These are phyloP conservation scores for Leptobrachium leishanense DNA, from an alignment of 2,113 vertebrate species.

Conservation along the genomic window DNA sequence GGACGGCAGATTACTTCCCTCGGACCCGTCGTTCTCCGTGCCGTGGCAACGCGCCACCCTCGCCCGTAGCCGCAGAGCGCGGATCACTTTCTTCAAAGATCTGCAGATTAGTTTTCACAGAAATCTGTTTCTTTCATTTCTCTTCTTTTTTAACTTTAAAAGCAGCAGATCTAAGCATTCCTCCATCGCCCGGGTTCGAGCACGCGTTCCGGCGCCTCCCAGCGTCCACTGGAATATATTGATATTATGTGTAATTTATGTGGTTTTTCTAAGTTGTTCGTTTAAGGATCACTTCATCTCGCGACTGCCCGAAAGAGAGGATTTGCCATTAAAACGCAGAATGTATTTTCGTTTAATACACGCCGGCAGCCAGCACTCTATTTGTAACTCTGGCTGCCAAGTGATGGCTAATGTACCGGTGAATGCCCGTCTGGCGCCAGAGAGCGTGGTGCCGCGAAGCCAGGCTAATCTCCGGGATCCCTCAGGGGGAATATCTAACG, in stretches of 20 bases:
- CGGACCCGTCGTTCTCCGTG: background rate
- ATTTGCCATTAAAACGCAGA: background rate
- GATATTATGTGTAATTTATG: background rate
- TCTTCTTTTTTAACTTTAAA: conserved; percentile 29
- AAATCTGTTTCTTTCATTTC: too few species aligned
- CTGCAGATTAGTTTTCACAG: background rate
- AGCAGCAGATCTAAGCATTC: background rate
- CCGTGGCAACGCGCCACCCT: too few species aligned
- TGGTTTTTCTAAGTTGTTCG: background rate
- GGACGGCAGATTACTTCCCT: background rate
- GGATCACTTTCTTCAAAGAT: background rate
- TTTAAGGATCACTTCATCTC: too few species aligned
- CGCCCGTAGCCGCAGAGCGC: too few species aligned
- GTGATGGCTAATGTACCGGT: too few species aligned
- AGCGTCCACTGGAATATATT: background rate
- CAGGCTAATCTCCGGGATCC: too few species aligned
- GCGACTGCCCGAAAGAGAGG: background rate
- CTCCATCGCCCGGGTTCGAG: background rate
- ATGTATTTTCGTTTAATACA: background rate
- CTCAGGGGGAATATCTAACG: too few species aligned
- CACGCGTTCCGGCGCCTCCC: background rate
- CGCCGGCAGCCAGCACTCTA: background rate
- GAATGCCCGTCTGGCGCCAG: too few species aligned
- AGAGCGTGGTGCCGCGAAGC: too few species aligned
- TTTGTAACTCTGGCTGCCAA: too few species aligned